Evolutionary conservation across 2,797 vertebrate genomes (phyloP).

Genomic region (Falco columbarius): DNA sequence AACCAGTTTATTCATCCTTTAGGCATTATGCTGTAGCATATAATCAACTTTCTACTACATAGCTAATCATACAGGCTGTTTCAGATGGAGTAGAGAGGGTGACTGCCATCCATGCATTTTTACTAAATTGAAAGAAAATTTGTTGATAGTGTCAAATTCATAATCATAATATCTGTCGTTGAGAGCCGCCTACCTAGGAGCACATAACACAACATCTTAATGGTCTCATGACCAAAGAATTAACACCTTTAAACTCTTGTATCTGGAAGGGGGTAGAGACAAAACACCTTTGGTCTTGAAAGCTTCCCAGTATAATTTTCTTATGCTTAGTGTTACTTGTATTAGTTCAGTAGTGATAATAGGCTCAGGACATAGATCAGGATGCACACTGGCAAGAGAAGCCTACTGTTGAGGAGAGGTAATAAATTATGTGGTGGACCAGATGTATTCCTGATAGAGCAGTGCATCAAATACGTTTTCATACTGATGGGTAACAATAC

Average conservation of each 20-base stretch:
- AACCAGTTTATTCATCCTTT: background rate
- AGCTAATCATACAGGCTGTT: background rate
- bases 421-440: background rate
- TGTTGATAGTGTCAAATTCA: background rate
- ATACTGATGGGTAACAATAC: background rate
- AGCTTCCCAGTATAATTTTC: background rate
- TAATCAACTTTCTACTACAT: background rate
- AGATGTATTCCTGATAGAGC: background rate
- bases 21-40: background rate
- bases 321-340: background rate
- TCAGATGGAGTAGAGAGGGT: background rate
- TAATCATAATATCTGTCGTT: background rate
- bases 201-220: background rate
- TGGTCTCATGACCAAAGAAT: background rate
- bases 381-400: background rate
- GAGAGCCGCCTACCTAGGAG: background rate
- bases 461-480: background rate
- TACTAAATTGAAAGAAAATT: background rate
- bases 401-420: background rate
- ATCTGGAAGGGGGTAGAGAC: background rate
- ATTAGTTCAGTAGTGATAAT: background rate
- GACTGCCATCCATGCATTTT: slow-evolving; percentile 3
- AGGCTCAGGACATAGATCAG: background rate
- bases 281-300: background rate
- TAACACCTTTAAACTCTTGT: background rate